A percentile compares a stretch with the other conserved stretches of the same genome.
phyloP scores from a whole-genome alignment of 1,140 invertebrate species.

The Phymastichus coffea region DNA sequence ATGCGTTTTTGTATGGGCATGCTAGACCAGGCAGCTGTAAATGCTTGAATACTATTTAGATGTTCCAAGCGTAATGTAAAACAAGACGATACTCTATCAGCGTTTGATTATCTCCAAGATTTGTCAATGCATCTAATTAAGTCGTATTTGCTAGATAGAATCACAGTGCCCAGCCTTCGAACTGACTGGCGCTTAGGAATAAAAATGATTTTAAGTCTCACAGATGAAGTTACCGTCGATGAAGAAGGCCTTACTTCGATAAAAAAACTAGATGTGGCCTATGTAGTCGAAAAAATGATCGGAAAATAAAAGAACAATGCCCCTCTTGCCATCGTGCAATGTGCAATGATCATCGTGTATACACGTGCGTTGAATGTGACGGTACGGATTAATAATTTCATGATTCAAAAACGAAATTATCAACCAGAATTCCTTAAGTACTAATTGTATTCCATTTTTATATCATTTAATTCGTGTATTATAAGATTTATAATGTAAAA shows the following conservation, averaged over 20 bases:
- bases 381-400: no score
- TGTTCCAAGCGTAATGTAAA: background rate
- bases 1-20: constrained; percentile 29
- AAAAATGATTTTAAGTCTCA: background rate
- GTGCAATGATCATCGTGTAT: background rate
- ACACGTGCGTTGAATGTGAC: background rate
- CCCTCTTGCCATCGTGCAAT: background rate
- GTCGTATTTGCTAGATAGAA: background rate
- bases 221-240: background rate
- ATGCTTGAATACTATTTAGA: constrained; percentile 17
- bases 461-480: no score
- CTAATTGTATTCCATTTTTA: no score
- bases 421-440: no score
- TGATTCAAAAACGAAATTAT: no score
- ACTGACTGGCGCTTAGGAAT: no score
- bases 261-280: background rate
- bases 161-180: background rate
- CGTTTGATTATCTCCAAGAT: background rate
- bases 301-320: background rate
- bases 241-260: background rate
- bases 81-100: background rate
- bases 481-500: no score
- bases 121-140: background rate
- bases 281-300: background rate
- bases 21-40: constrained; percentile 24